These are phyloP conservation scores for Lasiurus cinereus DNA, from an alignment of 2,113 vertebrate genomes.

Conservation along the genomic window DNA sequence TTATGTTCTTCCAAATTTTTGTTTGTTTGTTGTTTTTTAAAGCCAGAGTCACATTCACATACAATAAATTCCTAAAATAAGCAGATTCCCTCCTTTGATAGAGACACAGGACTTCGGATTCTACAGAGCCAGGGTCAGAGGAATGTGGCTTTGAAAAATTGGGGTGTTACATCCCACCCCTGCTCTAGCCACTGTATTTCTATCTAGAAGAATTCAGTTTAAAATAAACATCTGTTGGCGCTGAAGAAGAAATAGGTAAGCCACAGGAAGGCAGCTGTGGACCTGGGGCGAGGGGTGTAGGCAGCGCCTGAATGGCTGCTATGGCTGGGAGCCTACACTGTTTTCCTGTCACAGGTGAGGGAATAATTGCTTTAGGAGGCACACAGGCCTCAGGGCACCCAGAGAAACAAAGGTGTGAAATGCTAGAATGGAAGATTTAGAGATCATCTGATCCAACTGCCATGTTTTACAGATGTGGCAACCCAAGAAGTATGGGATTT, in stretches of 20 bases:
- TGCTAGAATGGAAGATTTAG: background rate
- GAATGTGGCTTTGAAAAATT: constrained; percentile 6
- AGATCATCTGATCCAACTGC: background rate
- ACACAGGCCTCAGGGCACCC: background rate
- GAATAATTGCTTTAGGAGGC: background rate
- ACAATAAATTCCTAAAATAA: background rate
- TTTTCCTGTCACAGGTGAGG: background rate
- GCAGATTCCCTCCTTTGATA: background rate
- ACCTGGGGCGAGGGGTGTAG: background rate
- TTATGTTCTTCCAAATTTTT: background rate
- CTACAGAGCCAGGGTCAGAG: background rate
- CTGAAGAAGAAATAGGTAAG: background rate
- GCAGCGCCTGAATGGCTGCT: background rate
- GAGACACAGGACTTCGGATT: background rate
- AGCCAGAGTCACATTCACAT: background rate
- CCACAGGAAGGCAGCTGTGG: background rate
- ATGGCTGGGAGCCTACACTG: background rate
- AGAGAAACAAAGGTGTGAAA: background rate
- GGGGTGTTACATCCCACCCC: background rate
- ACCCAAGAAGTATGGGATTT: background rate
- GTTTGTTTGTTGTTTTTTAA: background rate
- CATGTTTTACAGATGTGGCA: background rate
- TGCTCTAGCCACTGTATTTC: background rate
- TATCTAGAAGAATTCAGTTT: constrained; percentile 35
- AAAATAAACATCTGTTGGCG: constrained; percentile 28